phyloP scores from a whole-genome alignment of 2,888 invertebrate species.

The Empis livida region DNA sequence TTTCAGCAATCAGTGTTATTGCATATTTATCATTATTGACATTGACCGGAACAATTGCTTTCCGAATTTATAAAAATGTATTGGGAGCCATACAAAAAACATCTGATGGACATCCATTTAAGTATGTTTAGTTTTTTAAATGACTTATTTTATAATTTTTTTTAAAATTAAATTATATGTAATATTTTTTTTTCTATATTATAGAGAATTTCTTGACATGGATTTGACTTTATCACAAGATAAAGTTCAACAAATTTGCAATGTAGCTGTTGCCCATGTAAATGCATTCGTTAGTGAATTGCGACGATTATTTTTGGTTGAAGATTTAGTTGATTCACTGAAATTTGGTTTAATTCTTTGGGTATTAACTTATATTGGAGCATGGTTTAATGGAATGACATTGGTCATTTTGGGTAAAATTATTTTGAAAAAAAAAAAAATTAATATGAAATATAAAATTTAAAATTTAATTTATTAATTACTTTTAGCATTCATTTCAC shows the following conservation, averaged over 20 bases:
- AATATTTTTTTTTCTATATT: constrained; percentile 16
- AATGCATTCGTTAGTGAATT: constrained; percentile 73
- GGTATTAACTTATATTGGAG: constrained; percentile 94
- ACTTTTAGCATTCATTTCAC: constrained; percentile 70
- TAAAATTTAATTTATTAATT: constrained; percentile 29
- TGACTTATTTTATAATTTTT: constrained; percentile 4
- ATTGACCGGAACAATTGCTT: constrained; percentile 77
- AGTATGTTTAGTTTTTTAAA: constrained; percentile 61
- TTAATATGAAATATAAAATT: background rate
- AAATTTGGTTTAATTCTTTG: constrained; percentile 92
- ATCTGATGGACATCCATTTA: constrained; percentile 94
- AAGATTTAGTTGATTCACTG: constrained; percentile 89
- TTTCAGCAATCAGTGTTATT: constrained; percentile 89
- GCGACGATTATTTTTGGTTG: constrained; percentile 88
- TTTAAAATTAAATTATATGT: background rate
- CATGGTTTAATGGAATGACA: constrained; percentile 99
- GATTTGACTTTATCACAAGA: constrained; percentile 83
- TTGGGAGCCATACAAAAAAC: constrained; percentile 94
- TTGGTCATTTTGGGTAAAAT: constrained; percentile 79
- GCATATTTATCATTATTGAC: constrained; percentile 81
- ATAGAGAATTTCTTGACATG: constrained; percentile 68
- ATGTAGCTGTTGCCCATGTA: constrained; percentile 73
- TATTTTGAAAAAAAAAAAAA: background rate
- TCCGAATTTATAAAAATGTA: constrained; percentile 93
- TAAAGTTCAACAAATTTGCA: constrained; percentile 78